Base-by-base conservation (phyloP, 2,113 vertebrate genomes). In the Actinemys pallida region DNA sequence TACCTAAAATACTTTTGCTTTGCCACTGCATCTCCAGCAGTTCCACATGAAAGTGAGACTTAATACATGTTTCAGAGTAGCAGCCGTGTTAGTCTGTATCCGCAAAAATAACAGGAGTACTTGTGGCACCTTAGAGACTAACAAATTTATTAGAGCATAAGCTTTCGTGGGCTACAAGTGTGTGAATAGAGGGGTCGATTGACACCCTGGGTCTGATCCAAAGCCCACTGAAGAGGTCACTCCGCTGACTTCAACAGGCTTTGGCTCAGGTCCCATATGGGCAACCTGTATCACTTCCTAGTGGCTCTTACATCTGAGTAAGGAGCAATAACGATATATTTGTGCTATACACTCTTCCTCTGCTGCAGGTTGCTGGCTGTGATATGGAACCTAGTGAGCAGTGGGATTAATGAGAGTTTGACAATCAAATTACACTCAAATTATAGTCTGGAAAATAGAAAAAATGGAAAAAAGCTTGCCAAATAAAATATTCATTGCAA, bases 351-450 rank as follows among this genome's bases (percentile, higher is more conserved):
- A 45, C 5, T 47, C 24, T 78, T 47, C 75, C 39, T 78, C 24
- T 78, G 75, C 2, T 5, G 42, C 75, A 27, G 42, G 42, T 47
- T 78, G 10, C 39, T 78, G 42, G 11, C 12, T 78, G 42, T 47
- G 42, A 25, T 78, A 12, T 24, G 39, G 52, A 53, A n/a, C 85
- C 94, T 84, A n/a, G 4, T 35, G 54, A 89, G 50, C 3, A 52
- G 47, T 47, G 90, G n/a, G 75, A 91, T 79, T 79, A 94, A 96
- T 95, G 13, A 17, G 19, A 49, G 79, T 82, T 85, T 86, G 59
- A 87, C 81, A 93, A 84, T 3, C 4, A 78, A 27, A 42, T 78
- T 25, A 13, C 7, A 42, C 39, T 47, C 39, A 78, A 47, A 47
- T 47, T 27, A 45, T 78, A 78, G 42, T 45, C 10, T 78, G 25